These are phyloP conservation scores for Rallus crepitans DNA, from an alignment of 2,797 vertebrate genomes.

Conservation along the genomic window DNA sequence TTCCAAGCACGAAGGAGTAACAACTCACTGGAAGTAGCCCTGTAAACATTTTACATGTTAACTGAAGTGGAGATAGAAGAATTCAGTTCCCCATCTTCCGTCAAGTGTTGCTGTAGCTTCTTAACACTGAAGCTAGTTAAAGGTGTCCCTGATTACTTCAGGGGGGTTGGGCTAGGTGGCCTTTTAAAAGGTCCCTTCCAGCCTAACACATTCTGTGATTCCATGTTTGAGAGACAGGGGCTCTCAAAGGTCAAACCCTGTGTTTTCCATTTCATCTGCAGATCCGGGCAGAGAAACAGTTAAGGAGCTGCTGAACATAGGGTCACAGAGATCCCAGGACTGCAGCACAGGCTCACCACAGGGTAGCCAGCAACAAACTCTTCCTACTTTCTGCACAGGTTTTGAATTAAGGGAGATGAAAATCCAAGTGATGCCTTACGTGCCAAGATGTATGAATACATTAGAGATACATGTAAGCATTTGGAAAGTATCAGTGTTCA, in stretches of 20 bases:
- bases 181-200: too few relatives aligned
- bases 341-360: background rate
- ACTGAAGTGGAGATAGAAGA: background rate
- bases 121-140: background rate
- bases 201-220: too few relatives aligned
- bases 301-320: rapidly evolving
- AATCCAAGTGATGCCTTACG: rapidly evolving
- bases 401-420: background rate
- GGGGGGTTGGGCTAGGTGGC: too few relatives aligned
- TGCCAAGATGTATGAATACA: background rate
- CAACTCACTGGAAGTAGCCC: background rate
- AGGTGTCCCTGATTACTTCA: too few relatives aligned
- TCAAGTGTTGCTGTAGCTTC: background rate
- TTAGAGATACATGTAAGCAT: background rate
- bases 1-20: background rate
- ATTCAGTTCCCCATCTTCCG: background rate
- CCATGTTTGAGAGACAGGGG: background rate
- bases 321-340: rapidly evolving
- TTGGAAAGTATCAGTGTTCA: background rate
- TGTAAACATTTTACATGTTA: background rate
- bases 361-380: background rate
- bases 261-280: background rate
- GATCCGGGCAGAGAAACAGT: background rate
- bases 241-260: background rate
- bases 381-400: background rate